Evolutionary conservation across 2,113 vertebrate genomes (phyloP), one percentile per base, ranked within the genome.

Genomic region (Onychostruthus taczanowskii): DNA sequence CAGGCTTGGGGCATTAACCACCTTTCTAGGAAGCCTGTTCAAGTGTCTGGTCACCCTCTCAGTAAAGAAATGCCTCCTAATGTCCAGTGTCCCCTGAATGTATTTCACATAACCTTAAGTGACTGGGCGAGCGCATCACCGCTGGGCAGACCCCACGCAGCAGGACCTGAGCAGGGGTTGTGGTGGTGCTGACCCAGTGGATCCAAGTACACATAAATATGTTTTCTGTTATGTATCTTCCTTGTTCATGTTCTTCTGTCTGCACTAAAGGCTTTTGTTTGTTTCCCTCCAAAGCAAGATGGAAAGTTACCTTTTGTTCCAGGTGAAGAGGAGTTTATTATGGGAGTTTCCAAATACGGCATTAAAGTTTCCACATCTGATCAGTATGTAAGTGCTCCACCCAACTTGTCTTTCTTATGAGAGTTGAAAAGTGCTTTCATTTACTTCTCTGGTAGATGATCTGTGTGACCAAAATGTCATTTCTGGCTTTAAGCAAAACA

Each of bases 291-390:
- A 97, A 97, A 99, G 99, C 99, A 99, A 99, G 98, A 99, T 88
- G 99, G 99, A 98, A 99, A 99, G 97, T 97, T 99, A 96, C 99
- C 99, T 41, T 99, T 99, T 94, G 98, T 99, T 78, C 99, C 99
- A 16, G 97, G 97, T 96, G 99, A 99, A 68, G 99, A 99, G 96
- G 99, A 99, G 90, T 98, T 99, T 97, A 98, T 99, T 74, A 98
- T 99, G 97, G 98, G 98, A 49, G 99, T 99, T 89, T 99, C 99
- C 66, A 99, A 99, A 97, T 98, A 99, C 0, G 99, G 99, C 28
- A 98, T 99, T 93, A 99, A 99, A 98, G 99, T 99, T 43, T 99
- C 98, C 37, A 99, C 99, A 0, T 97, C 98, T 85, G 99, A 99
- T 96, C 99, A 99, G 91, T 99, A 98, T 98, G 99, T 99, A 98